These are phyloP conservation scores for Gibbula magus DNA, from an alignment of 2,888 invertebrate species.

Conservation along the genomic window DNA sequence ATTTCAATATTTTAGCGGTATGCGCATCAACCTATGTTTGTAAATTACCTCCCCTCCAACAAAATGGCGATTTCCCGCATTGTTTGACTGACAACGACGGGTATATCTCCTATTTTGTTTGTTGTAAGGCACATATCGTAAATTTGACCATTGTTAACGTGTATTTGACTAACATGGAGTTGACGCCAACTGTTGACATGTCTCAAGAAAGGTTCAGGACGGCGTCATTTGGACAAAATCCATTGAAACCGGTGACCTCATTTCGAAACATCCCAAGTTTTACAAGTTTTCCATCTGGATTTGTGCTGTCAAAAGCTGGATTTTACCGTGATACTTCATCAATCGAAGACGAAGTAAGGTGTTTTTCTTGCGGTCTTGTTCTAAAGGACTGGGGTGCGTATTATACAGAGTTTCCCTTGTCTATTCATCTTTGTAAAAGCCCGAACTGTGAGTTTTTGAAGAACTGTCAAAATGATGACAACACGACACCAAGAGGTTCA, in stretches of 20 bases:
- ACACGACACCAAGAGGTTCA: background rate
- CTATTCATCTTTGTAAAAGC: background rate
- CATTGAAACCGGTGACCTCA: conserved; percentile 9
- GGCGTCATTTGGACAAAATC: background rate
- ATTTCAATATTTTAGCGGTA: no score
- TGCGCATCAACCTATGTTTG: no score
- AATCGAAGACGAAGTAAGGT: background rate
- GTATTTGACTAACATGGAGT: background rate
- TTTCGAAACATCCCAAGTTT: background rate
- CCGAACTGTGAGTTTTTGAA: background rate
- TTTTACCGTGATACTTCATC: background rate
- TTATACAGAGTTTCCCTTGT: background rate
- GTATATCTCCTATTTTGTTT: no score
- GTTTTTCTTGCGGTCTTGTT: conserved; percentile 1
- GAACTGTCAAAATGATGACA: background rate
- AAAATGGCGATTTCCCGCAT: conserved; percentile 15
- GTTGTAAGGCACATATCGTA: background rate
- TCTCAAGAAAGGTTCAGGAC: background rate
- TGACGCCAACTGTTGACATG: background rate
- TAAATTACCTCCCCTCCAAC: background rate
- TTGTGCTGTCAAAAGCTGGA: conserved; percentile 10
- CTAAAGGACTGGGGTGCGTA: background rate
- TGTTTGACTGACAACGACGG: no score
- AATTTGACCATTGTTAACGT: no score
- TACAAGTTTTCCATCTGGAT: background rate